Percentiles rank a stretch among this genome's conserved stretches.
These are phyloP conservation scores for Chlamydotis undulata DNA, from an alignment of 2,113 vertebrate genomes.

Conservation along the genomic window DNA sequence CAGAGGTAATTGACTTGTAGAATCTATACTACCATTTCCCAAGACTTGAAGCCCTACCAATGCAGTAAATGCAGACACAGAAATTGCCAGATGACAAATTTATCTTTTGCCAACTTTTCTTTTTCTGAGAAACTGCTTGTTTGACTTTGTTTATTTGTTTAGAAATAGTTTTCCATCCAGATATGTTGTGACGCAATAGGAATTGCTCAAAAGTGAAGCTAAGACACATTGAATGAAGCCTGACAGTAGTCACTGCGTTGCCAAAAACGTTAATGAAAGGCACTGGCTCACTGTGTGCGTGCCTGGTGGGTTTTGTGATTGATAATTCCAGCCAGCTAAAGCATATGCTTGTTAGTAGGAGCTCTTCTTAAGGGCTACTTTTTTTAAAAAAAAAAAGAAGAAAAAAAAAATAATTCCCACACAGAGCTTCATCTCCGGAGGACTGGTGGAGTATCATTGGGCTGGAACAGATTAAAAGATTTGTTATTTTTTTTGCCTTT, in stretches of 20 bases:
- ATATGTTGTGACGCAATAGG: not conserved
- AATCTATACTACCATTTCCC: not conserved
- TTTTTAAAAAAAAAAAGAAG: no score
- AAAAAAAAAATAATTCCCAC: not conserved
- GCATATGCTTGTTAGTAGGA: not conserved
- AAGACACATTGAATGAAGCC: not conserved
- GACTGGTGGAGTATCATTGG: not conserved
- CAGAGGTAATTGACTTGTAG: fast-evolving
- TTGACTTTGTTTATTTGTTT: not conserved
- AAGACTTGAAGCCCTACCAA: not conserved
- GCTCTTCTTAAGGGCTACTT: not conserved
- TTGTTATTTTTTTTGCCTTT: not conserved
- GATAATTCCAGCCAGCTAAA: not conserved
- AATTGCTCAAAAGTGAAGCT: not conserved
- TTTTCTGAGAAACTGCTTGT: not conserved
- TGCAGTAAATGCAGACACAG: not conserved
- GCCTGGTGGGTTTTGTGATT: not conserved
- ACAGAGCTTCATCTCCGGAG: not conserved
- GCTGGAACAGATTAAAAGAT: not conserved
- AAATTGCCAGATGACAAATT: not conserved
- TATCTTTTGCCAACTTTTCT: not conserved
- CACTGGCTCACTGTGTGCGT: not conserved
- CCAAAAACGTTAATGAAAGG: not conserved
- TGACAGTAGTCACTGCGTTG: fast-evolving
- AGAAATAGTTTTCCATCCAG: not conserved